phyloP scores from a whole-genome alignment of 2,797 vertebrate species.

The Sebastolobus altivelis region DNA sequence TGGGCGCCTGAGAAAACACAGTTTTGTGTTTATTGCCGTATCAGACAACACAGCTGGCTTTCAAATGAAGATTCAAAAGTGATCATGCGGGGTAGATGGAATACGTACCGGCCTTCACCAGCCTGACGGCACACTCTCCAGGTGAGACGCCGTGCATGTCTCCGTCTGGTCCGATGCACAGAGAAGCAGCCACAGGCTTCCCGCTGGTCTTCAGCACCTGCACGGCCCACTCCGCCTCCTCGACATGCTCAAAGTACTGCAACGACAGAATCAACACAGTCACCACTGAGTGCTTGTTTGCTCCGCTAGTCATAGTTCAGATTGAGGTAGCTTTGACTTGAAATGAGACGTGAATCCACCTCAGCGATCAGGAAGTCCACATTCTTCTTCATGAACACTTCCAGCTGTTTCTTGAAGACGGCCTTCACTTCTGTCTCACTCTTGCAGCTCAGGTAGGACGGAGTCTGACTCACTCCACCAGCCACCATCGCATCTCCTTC shows the following conservation, averaged over 20 bases:
- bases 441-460: constrained; percentile 93
- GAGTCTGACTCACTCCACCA: constrained; percentile 92
- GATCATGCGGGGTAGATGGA: background rate
- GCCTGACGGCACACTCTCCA: constrained; percentile 86
- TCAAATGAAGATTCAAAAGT: background rate
- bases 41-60: background rate
- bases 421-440: constrained; percentile 89
- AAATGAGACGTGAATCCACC: constrained; percentile 74
- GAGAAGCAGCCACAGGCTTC: constrained; percentile 88
- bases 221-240: constrained; percentile 93
- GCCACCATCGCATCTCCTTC: constrained; percentile 92
- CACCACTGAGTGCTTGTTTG: background rate
- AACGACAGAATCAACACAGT: constrained; percentile 19
- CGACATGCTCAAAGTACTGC: constrained; percentile 94
- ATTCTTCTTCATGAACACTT: constrained; percentile 90
- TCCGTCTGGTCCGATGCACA: constrained; percentile 90
- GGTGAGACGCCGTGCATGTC: constrained; percentile 85
- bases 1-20: constrained; percentile 86
- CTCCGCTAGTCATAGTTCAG: background rate
- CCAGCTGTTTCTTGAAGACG: constrained; percentile 89
- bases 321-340: background rate
- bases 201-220: constrained; percentile 89
- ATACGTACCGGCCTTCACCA: constrained; percentile 89
- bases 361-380: constrained; percentile 94
- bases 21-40: background rate